Evolutionary conservation across 2,888 invertebrate genomes (phyloP).

Genomic region (Dynastes tityus): DNA sequence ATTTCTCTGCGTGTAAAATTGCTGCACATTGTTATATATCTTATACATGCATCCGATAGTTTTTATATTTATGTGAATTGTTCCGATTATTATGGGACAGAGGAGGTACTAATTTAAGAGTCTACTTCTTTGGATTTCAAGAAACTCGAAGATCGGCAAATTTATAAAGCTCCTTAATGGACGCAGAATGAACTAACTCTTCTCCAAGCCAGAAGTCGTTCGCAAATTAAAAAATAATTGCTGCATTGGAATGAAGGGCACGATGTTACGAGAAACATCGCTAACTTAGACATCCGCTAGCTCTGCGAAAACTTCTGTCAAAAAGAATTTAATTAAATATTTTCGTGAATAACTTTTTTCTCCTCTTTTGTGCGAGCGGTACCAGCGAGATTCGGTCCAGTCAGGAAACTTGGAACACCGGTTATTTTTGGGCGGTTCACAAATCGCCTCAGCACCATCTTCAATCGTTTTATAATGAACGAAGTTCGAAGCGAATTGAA

Average conservation of each 20-base stretch:
- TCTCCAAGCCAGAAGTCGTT: background rate
- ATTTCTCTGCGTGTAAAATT: too few species aligned
- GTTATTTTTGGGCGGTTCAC: background rate
- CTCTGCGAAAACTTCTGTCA: constrained; percentile 27
- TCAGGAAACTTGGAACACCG: constrained; percentile 3
- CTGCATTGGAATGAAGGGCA: constrained; percentile 14
- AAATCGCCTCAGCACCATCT: background rate
- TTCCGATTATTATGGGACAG: too few species aligned
- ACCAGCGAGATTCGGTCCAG: background rate
- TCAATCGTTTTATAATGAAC: constrained; percentile 7
- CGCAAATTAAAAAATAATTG: constrained; percentile 38
- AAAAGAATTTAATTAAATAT: constrained; percentile 45
- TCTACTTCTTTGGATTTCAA: too few species aligned
- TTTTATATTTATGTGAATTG: too few species aligned
- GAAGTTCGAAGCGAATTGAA: constrained; percentile 10
- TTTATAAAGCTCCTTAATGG: background rate
- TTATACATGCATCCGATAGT: too few species aligned
- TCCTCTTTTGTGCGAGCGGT: constrained; percentile 10
- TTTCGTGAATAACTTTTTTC: constrained; percentile 32
- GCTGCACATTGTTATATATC: too few species aligned
- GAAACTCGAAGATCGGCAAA: too few species aligned
- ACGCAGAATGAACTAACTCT: constrained; percentile 2
- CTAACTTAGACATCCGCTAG: constrained; percentile 9
- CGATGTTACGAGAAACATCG: background rate
- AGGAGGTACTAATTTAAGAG: too few species aligned